Evolutionary conservation across 2,113 vertebrate species (phyloP).

Genomic region (Ailurus styani): DNA sequence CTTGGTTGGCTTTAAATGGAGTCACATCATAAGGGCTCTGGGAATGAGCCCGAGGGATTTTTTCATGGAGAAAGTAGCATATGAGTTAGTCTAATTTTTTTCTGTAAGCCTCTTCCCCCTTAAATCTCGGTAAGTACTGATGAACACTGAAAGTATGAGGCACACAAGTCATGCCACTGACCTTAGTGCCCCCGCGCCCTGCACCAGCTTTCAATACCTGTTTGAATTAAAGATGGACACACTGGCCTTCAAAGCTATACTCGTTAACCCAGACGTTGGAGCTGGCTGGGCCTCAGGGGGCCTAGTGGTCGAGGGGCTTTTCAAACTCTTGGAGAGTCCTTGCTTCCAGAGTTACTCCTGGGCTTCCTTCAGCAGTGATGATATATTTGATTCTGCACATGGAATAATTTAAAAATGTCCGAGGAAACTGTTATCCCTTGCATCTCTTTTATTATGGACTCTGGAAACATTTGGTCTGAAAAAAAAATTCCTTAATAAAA

Average conservation of each 20-base stretch:
- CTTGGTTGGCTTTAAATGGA: not conserved
- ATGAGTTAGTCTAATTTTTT: not conserved
- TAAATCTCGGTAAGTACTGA: not conserved
- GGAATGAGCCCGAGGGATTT: not conserved
- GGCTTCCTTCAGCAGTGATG: not conserved
- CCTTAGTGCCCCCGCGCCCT: not conserved
- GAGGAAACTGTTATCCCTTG: not conserved
- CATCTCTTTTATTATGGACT: constrained; percentile 4
- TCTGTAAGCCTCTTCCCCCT: not conserved
- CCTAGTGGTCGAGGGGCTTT: not conserved
- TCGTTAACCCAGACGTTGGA: not conserved
- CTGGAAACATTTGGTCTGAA: not conserved
- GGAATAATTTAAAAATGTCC: not conserved
- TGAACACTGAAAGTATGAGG: not conserved
- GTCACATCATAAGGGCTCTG: not conserved
- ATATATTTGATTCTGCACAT: not conserved
- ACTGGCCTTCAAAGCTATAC: not conserved
- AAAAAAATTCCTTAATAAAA: not conserved
- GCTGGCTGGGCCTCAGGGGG: not conserved
- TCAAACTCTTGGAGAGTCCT: not conserved
- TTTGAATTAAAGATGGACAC: not conserved
- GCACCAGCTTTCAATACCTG: not conserved
- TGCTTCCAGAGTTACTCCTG: not conserved
- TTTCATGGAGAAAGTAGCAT: not conserved
- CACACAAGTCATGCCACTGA: not conserved